Percentiles rank a stretch among this genome's conserved stretches.
Conservation (phyloP, 2,888 invertebrate genomes). For the Bombylius discolor region DNA sequence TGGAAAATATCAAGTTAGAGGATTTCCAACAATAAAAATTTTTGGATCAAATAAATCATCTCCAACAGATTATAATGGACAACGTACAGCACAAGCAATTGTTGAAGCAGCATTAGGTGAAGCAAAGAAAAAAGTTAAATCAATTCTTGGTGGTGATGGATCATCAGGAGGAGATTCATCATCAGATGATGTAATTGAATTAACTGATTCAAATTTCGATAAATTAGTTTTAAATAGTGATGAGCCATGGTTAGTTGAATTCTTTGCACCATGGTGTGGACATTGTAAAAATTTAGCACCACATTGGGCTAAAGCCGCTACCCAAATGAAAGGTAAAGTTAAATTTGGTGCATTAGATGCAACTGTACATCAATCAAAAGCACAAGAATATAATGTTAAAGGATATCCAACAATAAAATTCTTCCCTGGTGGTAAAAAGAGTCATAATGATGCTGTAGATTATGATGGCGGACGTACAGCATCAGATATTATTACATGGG, state of each 20-base stretch:
- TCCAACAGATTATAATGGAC: conserved; percentile 74
- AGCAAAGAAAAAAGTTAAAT: conserved; percentile 58
- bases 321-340: conserved; percentile 88
- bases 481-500: conserved; percentile 82
- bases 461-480: conserved; percentile 89
- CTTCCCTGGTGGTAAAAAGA: conserved; percentile 67
- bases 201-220: conserved; percentile 94
- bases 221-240: conserved; percentile 81
- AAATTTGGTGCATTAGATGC: conserved; percentile 95
- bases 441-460: conserved; percentile 55
- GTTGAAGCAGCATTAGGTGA: conserved; percentile 75
- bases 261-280: conserved; percentile 95
- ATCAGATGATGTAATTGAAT: conserved; percentile 57
- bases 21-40: conserved; percentile 94
- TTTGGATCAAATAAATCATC: conserved; percentile 73
- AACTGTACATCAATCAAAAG: conserved; percentile 73
- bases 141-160: conserved; percentile 48
- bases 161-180: conserved; percentile 8
- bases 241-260: conserved; percentile 95
- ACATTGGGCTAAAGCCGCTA: conserved; percentile 91
- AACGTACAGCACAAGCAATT: conserved; percentile 72
- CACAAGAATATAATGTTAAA: conserved; percentile 70
- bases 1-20: conserved; percentile 66
- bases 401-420: conserved; percentile 96
- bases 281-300: conserved; percentile 95